A percentile compares a stretch with the other conserved stretches of the same genome.
Evolutionary conservation across 2,113 vertebrate species (phyloP).

Genomic region (Struthio camelus): DNA sequence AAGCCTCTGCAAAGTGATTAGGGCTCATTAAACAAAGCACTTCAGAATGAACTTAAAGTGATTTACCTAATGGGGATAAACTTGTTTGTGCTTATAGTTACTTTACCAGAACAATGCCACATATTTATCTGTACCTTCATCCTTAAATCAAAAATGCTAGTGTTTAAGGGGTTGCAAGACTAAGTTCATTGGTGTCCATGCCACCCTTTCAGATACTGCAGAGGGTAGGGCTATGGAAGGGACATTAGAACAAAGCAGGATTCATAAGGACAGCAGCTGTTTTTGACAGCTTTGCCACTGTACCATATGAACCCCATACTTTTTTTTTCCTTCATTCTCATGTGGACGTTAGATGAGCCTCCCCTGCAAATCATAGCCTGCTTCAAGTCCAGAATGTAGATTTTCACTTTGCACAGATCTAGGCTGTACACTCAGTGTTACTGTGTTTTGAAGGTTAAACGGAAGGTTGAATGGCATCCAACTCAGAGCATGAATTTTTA

Average conservation of each 20-base stretch:
- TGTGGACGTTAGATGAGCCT: not conserved
- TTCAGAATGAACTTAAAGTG: not conserved
- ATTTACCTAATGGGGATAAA: conserved; percentile 24
- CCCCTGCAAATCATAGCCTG: not conserved
- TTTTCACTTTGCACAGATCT: not conserved
- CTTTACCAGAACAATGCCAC: not conserved
- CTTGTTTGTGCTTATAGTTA: not conserved
- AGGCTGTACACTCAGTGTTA: not conserved
- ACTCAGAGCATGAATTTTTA: no score
- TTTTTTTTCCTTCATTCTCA: not conserved
- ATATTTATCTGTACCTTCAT: not conserved
- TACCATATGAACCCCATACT: not conserved
- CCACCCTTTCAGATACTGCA: not conserved
- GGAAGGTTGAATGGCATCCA: not conserved
- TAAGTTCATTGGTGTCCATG: not conserved
- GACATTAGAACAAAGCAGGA: not conserved
- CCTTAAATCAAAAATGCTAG: not conserved
- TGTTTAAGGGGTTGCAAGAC: not conserved
- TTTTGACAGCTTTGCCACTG: not conserved
- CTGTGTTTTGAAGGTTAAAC: not conserved
- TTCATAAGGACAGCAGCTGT: not conserved
- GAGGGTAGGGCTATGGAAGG: not conserved
- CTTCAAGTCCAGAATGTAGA: not conserved
- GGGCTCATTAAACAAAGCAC: conserved; percentile 33
- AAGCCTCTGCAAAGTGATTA: conserved; percentile 22